Conservation (phyloP, 2,888 invertebrate species). For the Cataglyphis cursor region DNA sequence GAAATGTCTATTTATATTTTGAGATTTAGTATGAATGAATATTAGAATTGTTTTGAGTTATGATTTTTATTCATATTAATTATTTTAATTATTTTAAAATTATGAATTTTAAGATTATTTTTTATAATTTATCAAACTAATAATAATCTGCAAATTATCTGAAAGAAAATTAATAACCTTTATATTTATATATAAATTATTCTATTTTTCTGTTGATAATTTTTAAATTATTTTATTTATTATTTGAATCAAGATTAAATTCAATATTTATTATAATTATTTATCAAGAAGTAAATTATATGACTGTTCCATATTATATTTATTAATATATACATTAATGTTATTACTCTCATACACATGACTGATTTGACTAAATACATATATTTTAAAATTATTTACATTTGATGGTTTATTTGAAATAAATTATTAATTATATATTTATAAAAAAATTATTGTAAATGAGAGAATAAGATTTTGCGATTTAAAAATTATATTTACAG, state of each 20-base stretch:
- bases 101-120: neutral
- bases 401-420: neutral
- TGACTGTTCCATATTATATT: neutral
- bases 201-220: neutral
- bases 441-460: neutral
- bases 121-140: neutral
- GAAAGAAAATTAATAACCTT: neutral
- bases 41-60: neutral
- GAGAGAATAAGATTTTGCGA: neutral
- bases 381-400: neutral
- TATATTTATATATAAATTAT: neutral
- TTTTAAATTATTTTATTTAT: neutral
- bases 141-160: neutral
- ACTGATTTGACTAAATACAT: neutral
- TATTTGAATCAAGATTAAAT: neutral
- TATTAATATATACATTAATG: neutral
- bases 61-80: neutral
- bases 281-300: neutral
- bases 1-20: neutral
- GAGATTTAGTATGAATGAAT: neutral
- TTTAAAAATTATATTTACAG: neutral
- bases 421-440: neutral
- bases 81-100: neutral
- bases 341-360: neutral
- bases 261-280: neutral